Percentiles rank a stretch among this genome's conserved stretches.
phyloP scores from a whole-genome alignment of 1,140 invertebrate genomes.

The Drosophila subobscura region DNA sequence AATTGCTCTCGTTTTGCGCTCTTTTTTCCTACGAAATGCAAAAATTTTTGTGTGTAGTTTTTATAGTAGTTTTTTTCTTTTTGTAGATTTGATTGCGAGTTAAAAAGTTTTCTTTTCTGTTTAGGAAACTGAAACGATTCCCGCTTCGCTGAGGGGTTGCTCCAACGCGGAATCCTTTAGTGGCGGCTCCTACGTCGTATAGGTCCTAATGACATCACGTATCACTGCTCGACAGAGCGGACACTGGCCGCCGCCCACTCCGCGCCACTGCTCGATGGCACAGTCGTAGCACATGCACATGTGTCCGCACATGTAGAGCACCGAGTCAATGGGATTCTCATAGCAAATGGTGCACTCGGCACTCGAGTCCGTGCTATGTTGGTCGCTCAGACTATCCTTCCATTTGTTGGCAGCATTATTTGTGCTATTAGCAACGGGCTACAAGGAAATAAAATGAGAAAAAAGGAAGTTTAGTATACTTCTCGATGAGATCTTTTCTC shows the following conservation, averaged over 20 bases:
- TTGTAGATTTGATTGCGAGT: constrained; percentile 65
- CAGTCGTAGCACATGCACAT: constrained; percentile 99
- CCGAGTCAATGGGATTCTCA: constrained; percentile 95
- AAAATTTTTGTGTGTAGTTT: constrained; percentile 25
- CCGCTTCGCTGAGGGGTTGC: neutral
- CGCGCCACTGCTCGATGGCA: constrained; percentile 95
- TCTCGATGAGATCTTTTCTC: neutral
- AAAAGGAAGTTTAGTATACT: constrained; percentile 2
- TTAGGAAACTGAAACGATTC: constrained; percentile 43
- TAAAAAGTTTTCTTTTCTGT: constrained; percentile 34
- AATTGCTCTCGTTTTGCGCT: constrained; percentile 33
- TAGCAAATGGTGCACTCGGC: constrained; percentile 97
- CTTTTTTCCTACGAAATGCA: constrained; percentile 42
- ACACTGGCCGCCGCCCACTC: constrained; percentile 95
- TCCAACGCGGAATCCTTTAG: neutral
- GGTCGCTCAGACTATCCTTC: constrained; percentile 74
- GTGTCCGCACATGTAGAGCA: constrained; percentile 98
- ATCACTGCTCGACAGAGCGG: constrained; percentile 96
- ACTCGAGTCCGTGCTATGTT: constrained; percentile 84
- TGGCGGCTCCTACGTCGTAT: constrained; percentile 89
- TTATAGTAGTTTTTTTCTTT: constrained; percentile 13
- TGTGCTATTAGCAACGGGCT: constrained; percentile 67
- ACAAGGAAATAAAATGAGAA: neutral
- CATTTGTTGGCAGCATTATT: constrained; percentile 68
- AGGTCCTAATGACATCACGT: constrained; percentile 97